A percentile compares a stretch with the other conserved stretches of the same genome.
Evolutionary conservation across 2,888 invertebrate genomes (phyloP).

Genomic region (Dastarcus helophoroides): DNA sequence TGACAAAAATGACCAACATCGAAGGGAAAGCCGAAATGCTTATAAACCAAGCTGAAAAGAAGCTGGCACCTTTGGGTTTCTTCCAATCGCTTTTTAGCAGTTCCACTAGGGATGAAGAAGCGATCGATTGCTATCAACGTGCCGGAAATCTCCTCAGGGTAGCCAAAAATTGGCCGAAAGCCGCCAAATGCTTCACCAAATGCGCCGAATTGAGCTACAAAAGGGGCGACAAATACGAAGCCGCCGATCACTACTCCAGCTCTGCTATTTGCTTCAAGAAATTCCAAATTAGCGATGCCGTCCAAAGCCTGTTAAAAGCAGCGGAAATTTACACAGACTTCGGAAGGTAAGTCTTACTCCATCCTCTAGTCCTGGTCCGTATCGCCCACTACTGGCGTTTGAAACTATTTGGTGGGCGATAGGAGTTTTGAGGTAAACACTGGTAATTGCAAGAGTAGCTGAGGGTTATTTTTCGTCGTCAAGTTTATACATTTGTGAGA

Average conservation of each 20-base stretch:
- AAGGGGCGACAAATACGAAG: constrained; percentile 80
- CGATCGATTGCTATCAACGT: constrained; percentile 83
- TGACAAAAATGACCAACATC: constrained; percentile 77
- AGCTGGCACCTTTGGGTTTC: constrained; percentile 76
- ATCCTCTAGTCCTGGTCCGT: too few species aligned
- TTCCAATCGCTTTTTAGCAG: constrained; percentile 73
- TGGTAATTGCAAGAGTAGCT: too few species aligned
- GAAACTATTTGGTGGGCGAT: too few species aligned
- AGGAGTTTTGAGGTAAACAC: too few species aligned
- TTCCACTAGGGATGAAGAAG: constrained; percentile 77
- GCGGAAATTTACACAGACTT: constrained; percentile 96
- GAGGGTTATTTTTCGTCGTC: too few species aligned
- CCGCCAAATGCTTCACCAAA: constrained; percentile 83
- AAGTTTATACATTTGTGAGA: too few species aligned
- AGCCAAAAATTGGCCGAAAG: constrained; percentile 92
- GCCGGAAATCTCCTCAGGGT: constrained; percentile 97
- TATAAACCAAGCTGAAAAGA: constrained; percentile 82
- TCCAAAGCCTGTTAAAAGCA: constrained; percentile 76
- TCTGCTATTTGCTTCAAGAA: constrained; percentile 93
- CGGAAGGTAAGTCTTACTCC: constrained; percentile 42
- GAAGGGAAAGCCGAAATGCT: constrained; percentile 85
- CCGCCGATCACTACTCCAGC: constrained; percentile 85
- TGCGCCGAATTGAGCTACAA: constrained; percentile 78
- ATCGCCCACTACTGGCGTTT: too few species aligned
- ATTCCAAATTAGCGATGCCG: constrained; percentile 69